Base-by-base conservation (phyloP, 2,888 invertebrate species). In the Craniophora ligustri region DNA sequence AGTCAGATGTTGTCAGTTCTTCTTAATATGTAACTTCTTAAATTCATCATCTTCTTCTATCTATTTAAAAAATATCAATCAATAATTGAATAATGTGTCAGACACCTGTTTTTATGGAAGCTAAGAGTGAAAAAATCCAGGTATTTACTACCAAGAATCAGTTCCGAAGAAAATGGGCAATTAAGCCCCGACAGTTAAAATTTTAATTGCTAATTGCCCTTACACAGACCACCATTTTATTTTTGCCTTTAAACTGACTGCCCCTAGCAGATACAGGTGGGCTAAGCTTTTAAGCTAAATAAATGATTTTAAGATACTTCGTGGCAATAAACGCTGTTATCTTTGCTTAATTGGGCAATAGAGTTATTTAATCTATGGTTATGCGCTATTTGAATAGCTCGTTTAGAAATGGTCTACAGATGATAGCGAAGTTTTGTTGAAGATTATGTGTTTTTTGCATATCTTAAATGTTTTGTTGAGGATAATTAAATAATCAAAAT, bases 151-250 rank as follows among this genome's bases (percentile, higher is more conserved):
- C 14, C 13, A 21, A 21, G 23, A 61, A 49, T 44, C 48, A 42
- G 34, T 31, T 34, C 40, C 6, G 6, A 16, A 46, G 38, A 55
- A 68, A 64, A 64, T 49, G 44, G 46, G 48, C 42, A 56, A 49
- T 64, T 49, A 49, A n/a, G 13, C 18, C 42, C 3, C 5, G 51
- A 44, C 46, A 46, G 44, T 68, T 60, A 56, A 49, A 64, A 51
- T 64, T 60, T 68, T 64, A 64, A 67, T 68, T 55, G 68, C 68
- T 49, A 55, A 68, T 63, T 55, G 55, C 36, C 26, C 6, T 15
- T 28, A 38, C 57, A 19, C 46, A 40, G 19, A 40, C 31, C 36
- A 11, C 35, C 8, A 31, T 34, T 15, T 14, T 41, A 44, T 67
- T 62, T 60, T 42, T 39, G n/a, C 19, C 30, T 11, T 31, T 44